A percentile compares a stretch with the other conserved stretches of the same genome.
Evolutionary conservation across 2,797 vertebrate genomes (phyloP).

Genomic region (Rhabdomys pumilio): DNA sequence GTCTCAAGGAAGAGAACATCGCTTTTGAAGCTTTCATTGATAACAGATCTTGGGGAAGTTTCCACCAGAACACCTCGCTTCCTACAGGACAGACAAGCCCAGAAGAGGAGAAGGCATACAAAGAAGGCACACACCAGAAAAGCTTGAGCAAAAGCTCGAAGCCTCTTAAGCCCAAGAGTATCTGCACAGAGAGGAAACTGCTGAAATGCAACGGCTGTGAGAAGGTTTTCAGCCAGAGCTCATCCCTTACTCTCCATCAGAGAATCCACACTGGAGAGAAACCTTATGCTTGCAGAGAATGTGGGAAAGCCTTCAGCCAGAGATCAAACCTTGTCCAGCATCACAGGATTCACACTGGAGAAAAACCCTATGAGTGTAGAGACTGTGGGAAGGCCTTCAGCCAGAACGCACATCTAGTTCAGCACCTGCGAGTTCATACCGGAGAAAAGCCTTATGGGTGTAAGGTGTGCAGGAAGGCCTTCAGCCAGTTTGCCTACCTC

Average conservation of each 20-base stretch:
- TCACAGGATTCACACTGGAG: conserved; percentile 84
- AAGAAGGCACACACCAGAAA: conserved; percentile 64
- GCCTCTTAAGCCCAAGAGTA: not conserved
- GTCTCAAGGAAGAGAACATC: conserved; percentile 70
- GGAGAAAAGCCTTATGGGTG: conserved; percentile 85
- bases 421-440: conserved; percentile 83
- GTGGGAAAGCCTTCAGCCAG: conserved; percentile 84
- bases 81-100: conserved; percentile 63
- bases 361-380: conserved; percentile 83
- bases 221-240: conserved; percentile 79
- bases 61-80: conserved; percentile 67
- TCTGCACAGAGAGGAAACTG: conserved; percentile 64
- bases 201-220: conserved; percentile 66
- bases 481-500: conserved; percentile 84
- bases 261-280: conserved; percentile 86
- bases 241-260: conserved; percentile 86
- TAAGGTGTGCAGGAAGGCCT: conserved; percentile 81
- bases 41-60: conserved; percentile 73
- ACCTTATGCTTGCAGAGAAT: conserved; percentile 81
- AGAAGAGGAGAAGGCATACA: conserved; percentile 69
- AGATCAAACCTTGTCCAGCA: conserved; percentile 84
- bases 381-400: conserved; percentile 83
- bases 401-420: conserved; percentile 82
- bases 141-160: conserved; percentile 59
- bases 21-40: conserved; percentile 51